Evolutionary conservation across 1,140 invertebrate genomes (phyloP), one percentile per base, ranked within the genome.

Genomic region (Ladona fulva): DNA sequence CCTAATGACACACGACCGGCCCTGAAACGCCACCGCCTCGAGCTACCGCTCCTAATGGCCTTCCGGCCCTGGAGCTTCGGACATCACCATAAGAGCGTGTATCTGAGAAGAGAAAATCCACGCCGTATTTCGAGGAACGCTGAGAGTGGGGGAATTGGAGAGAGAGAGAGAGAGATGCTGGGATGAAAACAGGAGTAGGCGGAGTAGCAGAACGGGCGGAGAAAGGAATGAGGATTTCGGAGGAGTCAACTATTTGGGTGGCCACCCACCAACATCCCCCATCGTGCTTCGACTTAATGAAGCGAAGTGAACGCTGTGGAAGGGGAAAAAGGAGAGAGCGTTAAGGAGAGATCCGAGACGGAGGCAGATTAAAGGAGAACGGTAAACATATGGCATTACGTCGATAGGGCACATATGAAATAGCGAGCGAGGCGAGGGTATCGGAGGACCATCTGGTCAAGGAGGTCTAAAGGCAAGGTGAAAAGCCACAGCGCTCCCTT

Each of bases 211-310:
- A 22, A 16, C 16, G 52, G 52, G 52, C 52, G n/a, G 52, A 12
- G 52, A 66, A 66, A 66, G 52, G 52, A 66, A 66, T 66, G 52
- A 66, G 52, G 52, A 66, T 66, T 66, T 66, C 52, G 3, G 52
- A 66, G 52, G 52, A 66, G 52, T 66, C 52, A 66, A 66, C 52
- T 66, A 66, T 66, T 66, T 66, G 52, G 52, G 52, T 66, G 52
- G 52, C 52, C 52, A 19, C 52, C 52, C n/a, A 22, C 52, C 52
- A 66, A 66, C 52, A 66, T 16, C 52, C 16, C n/a, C 52, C 52
- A 66, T 66, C 52, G 52, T 66, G 52, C 52, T 66, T 12, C n/a
- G 52, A 66, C 52, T 66, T 66, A 66, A 66, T 66, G 52, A 66
- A 66, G 52, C 52, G 52, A 52, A n/a, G n/a, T n/a, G n/a, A 37